phyloP scores from a whole-genome alignment of 1,140 invertebrate species.

The Sipha flava region DNA sequence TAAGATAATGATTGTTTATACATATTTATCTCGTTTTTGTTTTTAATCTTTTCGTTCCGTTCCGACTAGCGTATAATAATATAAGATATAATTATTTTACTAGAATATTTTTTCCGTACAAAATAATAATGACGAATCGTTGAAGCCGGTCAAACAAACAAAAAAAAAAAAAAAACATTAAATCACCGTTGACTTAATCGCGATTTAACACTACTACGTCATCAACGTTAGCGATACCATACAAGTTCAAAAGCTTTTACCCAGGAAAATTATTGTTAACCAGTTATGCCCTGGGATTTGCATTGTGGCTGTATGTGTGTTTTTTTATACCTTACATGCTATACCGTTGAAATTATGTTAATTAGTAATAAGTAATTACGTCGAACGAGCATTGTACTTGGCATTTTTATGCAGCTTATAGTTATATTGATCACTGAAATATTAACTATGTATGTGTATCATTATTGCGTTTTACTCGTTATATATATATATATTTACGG shows the following conservation, averaged over 20 bases:
- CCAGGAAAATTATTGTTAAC: conserved; percentile 19
- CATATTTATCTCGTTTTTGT: too few relatives aligned
- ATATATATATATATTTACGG: too few relatives aligned
- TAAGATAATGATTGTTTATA: too few relatives aligned
- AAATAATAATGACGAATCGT: not conserved
- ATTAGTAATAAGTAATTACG: too few relatives aligned
- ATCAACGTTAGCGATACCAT: not conserved
- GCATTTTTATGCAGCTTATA: not conserved
- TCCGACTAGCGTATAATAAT: too few relatives aligned
- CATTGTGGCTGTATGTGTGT: not conserved
- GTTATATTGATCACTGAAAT: too few relatives aligned
- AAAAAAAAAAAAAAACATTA: not conserved
- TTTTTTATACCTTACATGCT: not conserved
- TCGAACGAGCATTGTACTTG: not conserved
- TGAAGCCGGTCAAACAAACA: not conserved
- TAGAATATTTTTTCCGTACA: too few relatives aligned
- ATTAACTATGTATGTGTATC: too few relatives aligned
- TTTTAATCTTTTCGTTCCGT: too few relatives aligned
- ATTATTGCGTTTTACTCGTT: too few relatives aligned
- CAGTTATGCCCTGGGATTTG: conserved; percentile 7
- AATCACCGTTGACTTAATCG: not conserved
- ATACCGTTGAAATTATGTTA: not conserved
- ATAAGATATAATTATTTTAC: too few relatives aligned
- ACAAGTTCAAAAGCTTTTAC: conserved; percentile 25
- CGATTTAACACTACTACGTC: conserved; percentile 7